Conservation (phyloP, 2,888 invertebrate genomes). For the Timema cristinae region DNA sequence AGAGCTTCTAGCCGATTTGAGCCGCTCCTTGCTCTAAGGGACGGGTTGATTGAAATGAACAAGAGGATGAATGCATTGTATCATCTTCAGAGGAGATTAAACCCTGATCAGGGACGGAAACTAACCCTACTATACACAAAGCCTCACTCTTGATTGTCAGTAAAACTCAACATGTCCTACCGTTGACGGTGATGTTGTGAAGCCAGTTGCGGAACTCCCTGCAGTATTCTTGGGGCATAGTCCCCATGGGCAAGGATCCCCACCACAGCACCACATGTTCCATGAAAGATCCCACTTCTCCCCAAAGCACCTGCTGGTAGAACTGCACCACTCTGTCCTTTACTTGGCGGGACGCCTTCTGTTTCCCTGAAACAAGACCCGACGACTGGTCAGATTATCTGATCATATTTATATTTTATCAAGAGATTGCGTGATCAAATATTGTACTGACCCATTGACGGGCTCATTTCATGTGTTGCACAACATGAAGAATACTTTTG, state of each 20-base stretch:
- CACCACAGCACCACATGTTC: conserved; percentile 84
- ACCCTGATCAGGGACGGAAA: no score
- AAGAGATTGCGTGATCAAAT: no score
- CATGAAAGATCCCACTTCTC: conserved; percentile 71
- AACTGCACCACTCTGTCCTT: conserved; percentile 62
- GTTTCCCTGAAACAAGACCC: conserved; percentile 47
- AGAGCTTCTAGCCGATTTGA: no score
- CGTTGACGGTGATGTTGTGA: conserved; percentile 26
- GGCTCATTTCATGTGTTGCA: background rate
- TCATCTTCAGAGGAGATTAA: no score
- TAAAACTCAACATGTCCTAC: background rate
- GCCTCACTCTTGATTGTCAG: no score
- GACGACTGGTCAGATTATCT: no score
- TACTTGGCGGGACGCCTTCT: conserved; percentile 57
- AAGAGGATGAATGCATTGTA: no score
- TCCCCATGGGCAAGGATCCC: conserved; percentile 59
- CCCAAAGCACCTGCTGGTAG: conserved; percentile 74
- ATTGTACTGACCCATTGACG: no score
- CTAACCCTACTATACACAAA: no score
- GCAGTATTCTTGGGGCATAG: conserved; percentile 31
- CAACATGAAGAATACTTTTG: background rate
- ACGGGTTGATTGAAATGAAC: no score
- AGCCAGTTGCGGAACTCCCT: conserved; percentile 35
- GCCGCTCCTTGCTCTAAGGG: no score
- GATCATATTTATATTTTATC: no score